phyloP scores from a whole-genome alignment of 2,888 invertebrate species.

The Coelogynopora nodosa region DNA sequence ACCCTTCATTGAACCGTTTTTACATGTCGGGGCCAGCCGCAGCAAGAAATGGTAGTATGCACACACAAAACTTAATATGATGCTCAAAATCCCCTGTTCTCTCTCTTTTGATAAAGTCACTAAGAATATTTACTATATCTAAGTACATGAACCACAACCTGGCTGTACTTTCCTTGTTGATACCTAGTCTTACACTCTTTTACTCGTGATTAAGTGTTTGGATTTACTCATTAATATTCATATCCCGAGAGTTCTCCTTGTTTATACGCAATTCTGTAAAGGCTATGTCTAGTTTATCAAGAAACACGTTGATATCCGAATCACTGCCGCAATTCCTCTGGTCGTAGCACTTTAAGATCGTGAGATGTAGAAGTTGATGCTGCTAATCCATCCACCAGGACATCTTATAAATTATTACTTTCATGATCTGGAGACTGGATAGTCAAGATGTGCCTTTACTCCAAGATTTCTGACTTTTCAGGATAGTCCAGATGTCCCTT shows the following conservation, averaged over 20 bases:
- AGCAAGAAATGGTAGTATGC: slow-evolving; percentile 27
- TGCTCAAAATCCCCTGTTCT: neutral
- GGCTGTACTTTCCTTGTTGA: slow-evolving; percentile 13
- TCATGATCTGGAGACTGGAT: slow-evolving; percentile 16
- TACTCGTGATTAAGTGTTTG: neutral
- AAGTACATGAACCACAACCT: slow-evolving; percentile 27
- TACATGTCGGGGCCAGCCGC: neutral
- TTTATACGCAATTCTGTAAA: neutral
- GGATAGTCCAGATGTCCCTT: neutral
- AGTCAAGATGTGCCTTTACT: neutral
- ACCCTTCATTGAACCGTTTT: slow-evolving; percentile 11
- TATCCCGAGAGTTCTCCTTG: neutral
- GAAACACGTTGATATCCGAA: slow-evolving; percentile 23
- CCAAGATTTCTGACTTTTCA: neutral
- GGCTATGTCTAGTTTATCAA: slow-evolving; percentile 24
- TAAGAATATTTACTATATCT: neutral
- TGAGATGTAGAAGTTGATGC: slow-evolving; percentile 24
- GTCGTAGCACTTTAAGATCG: slow-evolving; percentile 14
- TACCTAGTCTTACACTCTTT: neutral
- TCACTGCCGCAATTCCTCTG: neutral
- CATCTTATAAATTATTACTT: slow-evolving; percentile 7
- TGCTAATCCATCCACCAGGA: slow-evolving; percentile 1
- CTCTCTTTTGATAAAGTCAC: neutral
- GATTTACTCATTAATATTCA: neutral
- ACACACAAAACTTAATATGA: neutral